Evolutionary conservation across 2,113 vertebrate species (phyloP).

Genomic region (Melanotaenia duboulayi): DNA sequence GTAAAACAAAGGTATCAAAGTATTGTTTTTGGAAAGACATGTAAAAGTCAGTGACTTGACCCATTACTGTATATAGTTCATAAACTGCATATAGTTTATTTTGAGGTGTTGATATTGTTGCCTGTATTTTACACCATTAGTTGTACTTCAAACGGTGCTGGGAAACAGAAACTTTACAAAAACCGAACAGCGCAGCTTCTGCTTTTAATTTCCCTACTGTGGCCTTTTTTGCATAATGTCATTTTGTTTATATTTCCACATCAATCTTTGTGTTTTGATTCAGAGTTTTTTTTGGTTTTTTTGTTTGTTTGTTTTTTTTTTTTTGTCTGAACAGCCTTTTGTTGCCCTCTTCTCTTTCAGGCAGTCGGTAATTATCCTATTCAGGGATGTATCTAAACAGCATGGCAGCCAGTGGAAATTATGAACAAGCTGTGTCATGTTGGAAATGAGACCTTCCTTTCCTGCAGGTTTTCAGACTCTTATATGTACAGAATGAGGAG

Average conservation of each 20-base stretch:
- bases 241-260: constrained; percentile 27
- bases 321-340: constrained; percentile 36
- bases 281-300: constrained; percentile 6
- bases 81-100: not conserved
- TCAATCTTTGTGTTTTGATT: constrained; percentile 21
- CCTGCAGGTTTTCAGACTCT: constrained; percentile 18
- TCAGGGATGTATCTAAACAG: constrained; percentile 54
- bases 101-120: not conserved
- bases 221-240: constrained; percentile 1
- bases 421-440: constrained; percentile 41
- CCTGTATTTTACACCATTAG: not conserved
- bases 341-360: constrained; percentile 29
- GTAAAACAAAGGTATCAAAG: not conserved
- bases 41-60: not conserved
- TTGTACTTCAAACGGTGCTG: not conserved
- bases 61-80: not conserved
- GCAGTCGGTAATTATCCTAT: constrained; percentile 64
- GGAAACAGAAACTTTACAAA: not conserved
- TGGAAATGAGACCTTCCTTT: constrained; percentile 33
- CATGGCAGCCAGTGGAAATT: constrained; percentile 48
- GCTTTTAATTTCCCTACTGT: not conserved
- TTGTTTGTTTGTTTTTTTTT: constrained; percentile 23
- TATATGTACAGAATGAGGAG: not conserved
- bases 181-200: not conserved
- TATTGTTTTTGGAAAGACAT: not conserved